Conservation (phyloP, 2,797 vertebrate species). For the Helostoma temminkii region DNA sequence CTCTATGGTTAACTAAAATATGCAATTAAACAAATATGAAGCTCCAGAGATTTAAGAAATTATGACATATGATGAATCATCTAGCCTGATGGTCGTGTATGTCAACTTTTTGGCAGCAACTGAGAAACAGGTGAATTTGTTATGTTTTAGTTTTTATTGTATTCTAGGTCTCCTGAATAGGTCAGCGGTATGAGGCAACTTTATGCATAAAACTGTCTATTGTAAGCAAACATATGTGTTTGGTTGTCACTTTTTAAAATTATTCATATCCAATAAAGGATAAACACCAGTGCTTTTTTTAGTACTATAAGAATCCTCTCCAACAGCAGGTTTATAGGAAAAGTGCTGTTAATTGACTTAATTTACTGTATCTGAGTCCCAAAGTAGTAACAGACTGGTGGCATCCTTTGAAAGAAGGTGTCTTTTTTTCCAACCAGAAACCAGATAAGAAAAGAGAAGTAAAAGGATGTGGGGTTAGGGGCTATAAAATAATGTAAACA, state of each 20-base stretch:
- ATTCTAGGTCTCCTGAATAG: neutral
- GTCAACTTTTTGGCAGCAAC: neutral
- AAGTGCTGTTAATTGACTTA: neutral
- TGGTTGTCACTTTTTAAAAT: neutral
- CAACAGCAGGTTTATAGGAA: neutral
- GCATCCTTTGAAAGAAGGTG: neutral
- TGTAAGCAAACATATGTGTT: neutral
- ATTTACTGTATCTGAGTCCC: neutral
- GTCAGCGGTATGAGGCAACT: neutral
- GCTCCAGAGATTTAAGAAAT: conserved; percentile 23
- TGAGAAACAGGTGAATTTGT: neutral
- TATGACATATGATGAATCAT: conserved; percentile 8
- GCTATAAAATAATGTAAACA: conserved; percentile 16
- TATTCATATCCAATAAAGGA: neutral
- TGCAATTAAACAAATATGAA: conserved; percentile 32
- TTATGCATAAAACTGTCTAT: neutral
- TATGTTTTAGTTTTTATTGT: conserved; percentile 2
- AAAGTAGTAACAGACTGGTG: neutral
- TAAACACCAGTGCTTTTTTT: neutral
- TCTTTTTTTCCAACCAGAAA: neutral
- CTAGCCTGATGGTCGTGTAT: conserved; percentile 14
- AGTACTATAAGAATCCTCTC: neutral
- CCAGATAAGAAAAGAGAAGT: neutral
- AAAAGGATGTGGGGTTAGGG: neutral
- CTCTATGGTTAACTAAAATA: conserved; percentile 19